Evolutionary conservation across 2,888 invertebrate species (phyloP), one percentile per base, ranked within the genome.

Genomic region (Autographa pulchrina): DNA sequence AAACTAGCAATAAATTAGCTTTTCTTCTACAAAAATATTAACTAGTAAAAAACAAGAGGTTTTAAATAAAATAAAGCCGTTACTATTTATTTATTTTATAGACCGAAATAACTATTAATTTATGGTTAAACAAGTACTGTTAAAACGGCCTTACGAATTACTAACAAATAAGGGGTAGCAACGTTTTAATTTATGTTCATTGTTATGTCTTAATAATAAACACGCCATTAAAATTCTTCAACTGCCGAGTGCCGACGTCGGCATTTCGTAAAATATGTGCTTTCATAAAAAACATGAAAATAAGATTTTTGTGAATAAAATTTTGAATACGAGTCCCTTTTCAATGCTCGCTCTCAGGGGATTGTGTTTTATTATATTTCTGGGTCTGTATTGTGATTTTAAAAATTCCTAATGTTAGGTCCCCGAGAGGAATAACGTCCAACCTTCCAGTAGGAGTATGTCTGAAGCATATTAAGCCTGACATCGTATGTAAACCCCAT

Each of bases 361-460:
- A 80, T 81, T 75, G 62, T 84, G 62, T 75, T 78, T 78, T 81
- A 75, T 75, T 74, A 72, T 74, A 72, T 70, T 67, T 68, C 38
- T 62, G 71, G 70, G 68, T 73, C 73, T 74, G 77, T 81, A 84
- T 86, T 88, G 76, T 84, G 77, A 82, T 83, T 81, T 86, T 65
- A 78, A 83, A 85, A 83, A 86, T 83, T 84, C 80, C 80, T 78
- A 68, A 77, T 68, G 62, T 52, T 63, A 7, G 13, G 13, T 56
- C 52, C 63, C 20, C 16, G 70, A 52, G 72, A 62, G 20, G 59
- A 60, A 68, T 64, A 72, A n/a, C 20, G 20, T 43, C 38, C 25
- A 58, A 32, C 62, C 60, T 72, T 65, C 32, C 14, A 14, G 20
- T 61, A 11, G 32, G 56, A 6, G 18, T 62, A 6, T 35, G 31